Evolutionary conservation across 2,113 vertebrate genomes (phyloP).

Genomic region (Phrynosoma blainvillii): DNA sequence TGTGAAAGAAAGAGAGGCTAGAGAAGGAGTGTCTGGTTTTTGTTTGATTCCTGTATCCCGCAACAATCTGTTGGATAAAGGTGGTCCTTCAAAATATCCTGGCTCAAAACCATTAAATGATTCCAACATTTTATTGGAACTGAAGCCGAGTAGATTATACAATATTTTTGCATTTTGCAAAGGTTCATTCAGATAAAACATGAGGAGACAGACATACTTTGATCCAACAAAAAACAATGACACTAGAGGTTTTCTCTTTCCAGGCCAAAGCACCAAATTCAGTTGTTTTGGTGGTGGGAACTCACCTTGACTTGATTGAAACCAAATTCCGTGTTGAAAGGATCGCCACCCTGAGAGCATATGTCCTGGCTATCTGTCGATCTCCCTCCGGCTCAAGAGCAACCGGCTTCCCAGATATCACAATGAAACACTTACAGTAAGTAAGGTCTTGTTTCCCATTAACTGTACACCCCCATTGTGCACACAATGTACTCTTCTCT

Average conservation of each 20-base stretch:
- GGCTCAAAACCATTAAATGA: too few relatives aligned
- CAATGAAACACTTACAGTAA: constrained; percentile 92
- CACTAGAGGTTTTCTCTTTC: background rate
- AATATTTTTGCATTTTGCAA: background rate
- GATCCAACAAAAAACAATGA: background rate
- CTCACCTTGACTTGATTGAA: constrained; percentile 95
- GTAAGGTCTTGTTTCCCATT: constrained; percentile 35
- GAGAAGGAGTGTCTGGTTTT: too few relatives aligned
- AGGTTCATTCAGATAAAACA: background rate
- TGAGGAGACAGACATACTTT: background rate
- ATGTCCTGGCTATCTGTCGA: constrained; percentile 91
- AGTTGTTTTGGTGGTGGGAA: constrained; percentile 92
- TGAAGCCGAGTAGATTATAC: too few relatives aligned
- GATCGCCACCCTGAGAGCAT: constrained; percentile 91
- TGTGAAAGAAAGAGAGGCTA: too few relatives aligned
- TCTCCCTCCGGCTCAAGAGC: constrained; percentile 91
- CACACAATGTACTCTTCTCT: too few relatives aligned
- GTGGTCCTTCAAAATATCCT: too few relatives aligned
- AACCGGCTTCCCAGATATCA: constrained; percentile 93
- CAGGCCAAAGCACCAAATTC: constrained; percentile 95
- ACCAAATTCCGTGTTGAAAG: constrained; percentile 92
- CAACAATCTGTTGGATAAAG: too few relatives aligned
- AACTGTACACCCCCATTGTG: too few relatives aligned
- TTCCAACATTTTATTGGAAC: too few relatives aligned
- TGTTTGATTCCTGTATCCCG: too few relatives aligned